These are phyloP conservation scores for Falco cherrug DNA, from an alignment of 2,797 vertebrate species.

Conservation along the genomic window DNA sequence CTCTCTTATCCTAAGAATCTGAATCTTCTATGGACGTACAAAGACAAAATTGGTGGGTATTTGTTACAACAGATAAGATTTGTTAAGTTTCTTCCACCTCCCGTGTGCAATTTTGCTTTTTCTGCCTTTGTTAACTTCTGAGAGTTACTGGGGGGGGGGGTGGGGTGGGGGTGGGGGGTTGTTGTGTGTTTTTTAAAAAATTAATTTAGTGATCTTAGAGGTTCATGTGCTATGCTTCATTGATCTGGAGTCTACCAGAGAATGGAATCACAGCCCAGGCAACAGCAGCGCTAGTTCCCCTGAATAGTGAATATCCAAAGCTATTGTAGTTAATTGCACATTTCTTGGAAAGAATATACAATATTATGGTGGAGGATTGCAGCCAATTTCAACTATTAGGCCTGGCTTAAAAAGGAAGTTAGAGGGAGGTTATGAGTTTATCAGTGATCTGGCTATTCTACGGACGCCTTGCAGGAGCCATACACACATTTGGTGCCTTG, in stretches of 20 bases:
- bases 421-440: background rate
- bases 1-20: background rate
- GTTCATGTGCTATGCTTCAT: background rate
- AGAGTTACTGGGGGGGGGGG: background rate
- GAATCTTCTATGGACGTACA: background rate
- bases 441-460: background rate
- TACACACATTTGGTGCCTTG: background rate
- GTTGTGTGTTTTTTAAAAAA: background rate
- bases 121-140: background rate
- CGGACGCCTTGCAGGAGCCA: background rate
- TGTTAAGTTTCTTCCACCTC: background rate
- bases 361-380: background rate
- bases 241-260: background rate
- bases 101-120: background rate
- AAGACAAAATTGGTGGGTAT: background rate
- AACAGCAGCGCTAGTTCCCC: background rate
- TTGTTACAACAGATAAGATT: background rate
- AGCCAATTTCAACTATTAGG: conserved; percentile 2
- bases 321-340: background rate
- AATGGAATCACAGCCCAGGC: background rate
- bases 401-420: background rate
- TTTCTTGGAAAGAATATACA: conserved; percentile 27
- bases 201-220: background rate
- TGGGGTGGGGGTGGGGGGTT: rapidly evolving
- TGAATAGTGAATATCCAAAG: background rate